Evolutionary conservation across 2,113 vertebrate species (phyloP), one percentile per base, ranked within the genome.

Genomic region (Phainopepla nitens): DNA sequence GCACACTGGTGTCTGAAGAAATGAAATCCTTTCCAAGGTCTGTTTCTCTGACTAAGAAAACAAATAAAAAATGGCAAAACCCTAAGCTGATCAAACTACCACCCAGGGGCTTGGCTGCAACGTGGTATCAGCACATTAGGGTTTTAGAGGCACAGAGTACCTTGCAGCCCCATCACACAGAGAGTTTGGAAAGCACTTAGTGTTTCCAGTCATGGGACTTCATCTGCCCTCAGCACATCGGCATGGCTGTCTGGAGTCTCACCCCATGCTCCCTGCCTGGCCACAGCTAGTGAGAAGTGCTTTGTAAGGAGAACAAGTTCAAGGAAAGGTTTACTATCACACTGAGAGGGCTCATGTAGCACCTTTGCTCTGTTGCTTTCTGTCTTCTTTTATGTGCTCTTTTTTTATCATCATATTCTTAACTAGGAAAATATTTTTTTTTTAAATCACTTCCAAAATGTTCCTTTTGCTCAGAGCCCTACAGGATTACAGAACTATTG

Each of bases 51-150:
- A 50, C 29, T 71, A 82, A 62, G 47, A 66, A 87, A 80, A 49
- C 13, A 47, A 49, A 66, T 7, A 19, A 8, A 28, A 91, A 64
- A 60, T 3, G 25, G 25, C 21, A 72, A 77, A 72, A 53, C 5
- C 0, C 0, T 19, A 90, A 60, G 41, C 0, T 77, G 49, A 80
- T 31, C 31, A 49, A 61, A 31, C 27, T 56, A 15, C 15, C 2
- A 14, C 9, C 7, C 47, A 36, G n/a, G 56, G 25, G 35, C 28
- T 41, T 6, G 35, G 49, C 36, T 86, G 51, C 3, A 5, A 39
- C 2, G 9, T 29, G 8, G 25, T 64, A 33, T 33, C 18, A 49
- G 47, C 41, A 31, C 3, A 0, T 23, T 0, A 0, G 35, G 42
- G 31, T 47, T 61, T 68, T 39, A 35, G 60, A 62, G 65, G 78